Evolutionary conservation across 2,113 vertebrate species (phyloP).

Genomic region (Trinectes maculatus): DNA sequence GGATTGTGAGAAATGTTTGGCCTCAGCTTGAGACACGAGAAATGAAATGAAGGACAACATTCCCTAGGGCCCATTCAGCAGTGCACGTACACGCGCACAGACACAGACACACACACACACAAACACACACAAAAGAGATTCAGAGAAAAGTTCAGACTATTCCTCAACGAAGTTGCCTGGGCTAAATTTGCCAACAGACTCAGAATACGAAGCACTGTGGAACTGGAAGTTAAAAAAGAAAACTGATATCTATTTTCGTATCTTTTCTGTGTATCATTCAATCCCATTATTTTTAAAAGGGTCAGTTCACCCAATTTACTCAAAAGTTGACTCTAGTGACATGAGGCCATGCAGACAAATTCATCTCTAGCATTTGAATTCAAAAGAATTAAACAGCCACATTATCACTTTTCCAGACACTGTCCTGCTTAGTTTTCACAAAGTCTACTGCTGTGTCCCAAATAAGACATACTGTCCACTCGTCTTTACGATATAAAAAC

Average conservation of each 20-base stretch:
- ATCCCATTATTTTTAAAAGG: background rate
- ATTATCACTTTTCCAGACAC: too few relatives aligned
- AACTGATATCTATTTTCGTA: constrained; percentile 14
- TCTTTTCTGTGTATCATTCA: background rate
- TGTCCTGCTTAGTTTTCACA: too few relatives aligned
- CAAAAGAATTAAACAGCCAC: background rate
- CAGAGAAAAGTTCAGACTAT: background rate
- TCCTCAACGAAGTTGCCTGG: background rate
- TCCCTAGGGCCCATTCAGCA: too few relatives aligned
- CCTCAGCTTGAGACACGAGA: background rate
- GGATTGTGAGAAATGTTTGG: constrained; percentile 21
- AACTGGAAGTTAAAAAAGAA: constrained; percentile 5
- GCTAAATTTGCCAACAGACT: constrained; percentile 3
- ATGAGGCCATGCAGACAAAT: constrained; percentile 1
- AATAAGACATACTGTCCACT: too few relatives aligned
- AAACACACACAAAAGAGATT: background rate
- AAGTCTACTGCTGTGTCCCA: too few relatives aligned
- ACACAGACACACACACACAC: background rate
- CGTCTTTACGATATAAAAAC: too few relatives aligned
- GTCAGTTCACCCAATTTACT: constrained; percentile 21
- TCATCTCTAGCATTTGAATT: background rate
- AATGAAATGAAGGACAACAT: too few relatives aligned
- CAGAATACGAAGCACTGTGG: constrained; percentile 17
- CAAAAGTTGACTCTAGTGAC: background rate
- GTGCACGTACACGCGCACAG: too few relatives aligned